Evolutionary conservation across 30 jellyfish, hydroid and myxozoan species (phyloP).

Genomic region (Hydractinia echinata): DNA sequence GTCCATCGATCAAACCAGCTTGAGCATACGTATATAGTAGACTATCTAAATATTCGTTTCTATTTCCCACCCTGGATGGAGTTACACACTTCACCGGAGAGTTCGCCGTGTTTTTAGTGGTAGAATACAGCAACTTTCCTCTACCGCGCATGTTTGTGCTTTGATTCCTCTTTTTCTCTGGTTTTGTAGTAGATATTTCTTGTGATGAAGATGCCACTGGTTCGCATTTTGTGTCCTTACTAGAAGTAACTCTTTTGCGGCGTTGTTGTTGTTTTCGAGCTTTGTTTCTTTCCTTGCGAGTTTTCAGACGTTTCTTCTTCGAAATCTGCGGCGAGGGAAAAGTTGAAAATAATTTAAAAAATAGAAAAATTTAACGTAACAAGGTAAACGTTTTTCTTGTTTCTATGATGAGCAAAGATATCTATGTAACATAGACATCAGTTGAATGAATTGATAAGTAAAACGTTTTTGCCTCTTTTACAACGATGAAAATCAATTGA

Average conservation of each 20-base stretch:
- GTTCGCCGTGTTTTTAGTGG: not conserved
- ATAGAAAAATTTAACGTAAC: not conserved
- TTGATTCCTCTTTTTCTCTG: not conserved
- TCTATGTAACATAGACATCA: too few species aligned
- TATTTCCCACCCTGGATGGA: not conserved
- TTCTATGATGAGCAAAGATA: too few species aligned
- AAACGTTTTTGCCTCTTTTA: not conserved
- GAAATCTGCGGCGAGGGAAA: not conserved
- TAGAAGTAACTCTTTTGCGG: not conserved
- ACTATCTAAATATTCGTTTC: not conserved
- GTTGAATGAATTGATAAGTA: too few species aligned
- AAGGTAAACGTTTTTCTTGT: too few species aligned
- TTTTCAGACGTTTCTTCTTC: conserved; percentile 18
- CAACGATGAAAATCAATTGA: not conserved
- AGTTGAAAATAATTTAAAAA: not conserved
- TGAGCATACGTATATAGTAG: not conserved
- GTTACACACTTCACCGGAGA: not conserved
- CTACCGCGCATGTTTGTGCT: not conserved
- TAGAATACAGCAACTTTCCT: not conserved
- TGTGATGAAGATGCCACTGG: not conserved
- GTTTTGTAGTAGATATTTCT: conserved; percentile 1
- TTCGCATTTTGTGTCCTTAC: not conserved
- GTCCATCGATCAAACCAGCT: conserved; percentile 12
- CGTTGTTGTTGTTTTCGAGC: not conserved
- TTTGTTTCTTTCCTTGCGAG: conserved; percentile 25